phyloP scores from a whole-genome alignment of 2,113 vertebrate species.

The Notothenia rossii region DNA sequence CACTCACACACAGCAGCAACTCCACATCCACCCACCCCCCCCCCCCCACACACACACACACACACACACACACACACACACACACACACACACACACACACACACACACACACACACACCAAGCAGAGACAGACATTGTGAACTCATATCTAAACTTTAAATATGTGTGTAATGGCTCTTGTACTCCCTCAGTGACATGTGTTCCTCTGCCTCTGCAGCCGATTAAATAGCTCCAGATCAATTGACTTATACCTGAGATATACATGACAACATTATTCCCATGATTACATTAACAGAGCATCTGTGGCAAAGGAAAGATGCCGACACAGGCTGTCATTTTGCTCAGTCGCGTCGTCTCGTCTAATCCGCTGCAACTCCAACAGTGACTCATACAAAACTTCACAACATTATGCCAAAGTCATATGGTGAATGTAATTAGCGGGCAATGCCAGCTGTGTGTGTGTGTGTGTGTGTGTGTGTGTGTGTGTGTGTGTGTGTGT shows the following conservation, averaged over 20 bases:
- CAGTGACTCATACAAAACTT: conserved; percentile 66
- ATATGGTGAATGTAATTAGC: conserved; percentile 66
- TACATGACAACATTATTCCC: conserved; percentile 30
- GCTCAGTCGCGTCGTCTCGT: conserved; percentile 44
- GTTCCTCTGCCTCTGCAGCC: neutral
- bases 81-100: conserved; percentile 14
- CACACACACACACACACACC: neutral
- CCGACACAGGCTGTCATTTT: conserved; percentile 22
- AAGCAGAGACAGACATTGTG: conserved; percentile 34
- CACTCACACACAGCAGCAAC: conserved; percentile 48
- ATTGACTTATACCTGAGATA: conserved; percentile 36
- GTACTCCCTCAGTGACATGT: conserved; percentile 11
- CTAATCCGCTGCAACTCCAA: conserved; percentile 48
- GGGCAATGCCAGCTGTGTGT: conserved; percentile 39
- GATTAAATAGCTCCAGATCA: conserved; percentile 22
- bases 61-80: neutral
- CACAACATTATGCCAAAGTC: conserved; percentile 64
- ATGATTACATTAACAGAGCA: conserved; percentile 28
- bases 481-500: conserved; percentile 22
- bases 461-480: conserved; percentile 19
- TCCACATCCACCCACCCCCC: conserved; percentile 58
- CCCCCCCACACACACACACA: neutral
- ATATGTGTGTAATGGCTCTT: conserved; percentile 9
- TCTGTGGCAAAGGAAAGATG: conserved; percentile 10
- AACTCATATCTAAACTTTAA: conserved; percentile 54